These are phyloP conservation scores for Leuciscus waleckii DNA, from an alignment of 2,797 vertebrate genomes.

Conservation along the genomic window DNA sequence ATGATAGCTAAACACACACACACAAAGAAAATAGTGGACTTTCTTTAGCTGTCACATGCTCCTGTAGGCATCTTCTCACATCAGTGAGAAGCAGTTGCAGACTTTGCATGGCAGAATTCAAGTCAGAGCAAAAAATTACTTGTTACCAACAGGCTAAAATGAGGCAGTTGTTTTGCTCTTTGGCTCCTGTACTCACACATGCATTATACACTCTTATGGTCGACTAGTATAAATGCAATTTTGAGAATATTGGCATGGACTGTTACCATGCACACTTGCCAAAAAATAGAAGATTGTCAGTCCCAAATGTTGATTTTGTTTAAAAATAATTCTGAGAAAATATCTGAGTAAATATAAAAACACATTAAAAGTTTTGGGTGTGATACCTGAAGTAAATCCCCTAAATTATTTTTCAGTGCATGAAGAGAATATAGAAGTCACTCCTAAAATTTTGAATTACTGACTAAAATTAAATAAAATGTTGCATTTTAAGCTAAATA, in stretches of 20 bases:
- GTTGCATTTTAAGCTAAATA: too few species aligned
- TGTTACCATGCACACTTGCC: neutral
- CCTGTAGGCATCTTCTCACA: neutral
- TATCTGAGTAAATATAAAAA: neutral
- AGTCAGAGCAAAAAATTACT: neutral
- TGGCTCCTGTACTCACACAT: neutral
- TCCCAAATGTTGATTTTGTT: neutral
- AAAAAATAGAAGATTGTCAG: neutral
- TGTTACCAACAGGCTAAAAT: neutral
- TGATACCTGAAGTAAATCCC: neutral
- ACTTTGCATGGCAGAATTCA: neutral
- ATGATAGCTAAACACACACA: constrained; percentile 88
- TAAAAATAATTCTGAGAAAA: neutral
- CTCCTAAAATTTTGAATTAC: neutral
- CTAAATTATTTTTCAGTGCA: neutral
- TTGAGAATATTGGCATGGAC: neutral
- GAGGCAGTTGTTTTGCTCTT: neutral
- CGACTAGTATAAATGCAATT: neutral
- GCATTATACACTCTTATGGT: neutral
- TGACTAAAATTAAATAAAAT: neutral
- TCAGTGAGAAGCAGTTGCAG: neutral
- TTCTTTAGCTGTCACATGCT: neutral
- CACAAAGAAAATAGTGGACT: constrained; percentile 36
- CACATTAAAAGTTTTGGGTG: neutral
- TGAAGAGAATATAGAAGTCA: neutral